Base-by-base conservation (phyloP, 37 sponge, comb jelly and placozoan genomes). In the Lycopodina hypogea region DNA sequence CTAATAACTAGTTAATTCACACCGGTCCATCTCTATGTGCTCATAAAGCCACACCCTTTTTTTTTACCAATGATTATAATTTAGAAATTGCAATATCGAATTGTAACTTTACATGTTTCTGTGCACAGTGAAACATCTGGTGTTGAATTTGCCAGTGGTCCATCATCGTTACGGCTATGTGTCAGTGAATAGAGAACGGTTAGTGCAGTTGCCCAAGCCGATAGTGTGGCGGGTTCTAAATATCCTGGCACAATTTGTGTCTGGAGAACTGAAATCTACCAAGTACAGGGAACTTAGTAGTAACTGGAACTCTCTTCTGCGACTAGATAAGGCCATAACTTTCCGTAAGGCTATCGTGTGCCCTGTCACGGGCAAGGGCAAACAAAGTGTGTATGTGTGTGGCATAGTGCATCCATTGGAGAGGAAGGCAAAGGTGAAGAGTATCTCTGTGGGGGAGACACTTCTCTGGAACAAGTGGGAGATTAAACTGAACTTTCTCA, bases 391-490 rank as follows among this genome's bases (percentile, higher is more conserved):
- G 48, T 4, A 4, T 45, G 48, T 45, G 48, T 45, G 48, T 9
- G 9, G 9, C 9, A 9, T 9, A 4, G 9, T 45, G 48, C 4
- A n/a, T n/a, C n/a, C n/a, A n/a, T n/a, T n/a, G n/a, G n/a, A n/a
- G n/a, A 45, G 8, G 48, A 45, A 45, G 48, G 48, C 48, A 45
- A 45, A 9, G 48, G 4, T 9, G 9, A 45, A 12, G 48, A 45
- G 48, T 9, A 71, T 92, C 24, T 17, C 14, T 30, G 39, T 81
- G 0, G 88, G 86, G 0, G 75, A 92, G 33, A 72, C 79, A 1
- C 21, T 87, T 57, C 52, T 62, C 36, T 92, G 93, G 93, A 64
- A 74, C 23, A 72, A 88, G 32, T 92, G 79, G 63, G 22, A 32
- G 23, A 78, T 92, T 1, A 24, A 42, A 42, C 78, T 90, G n/a